Evolutionary conservation across 1,140 invertebrate genomes (phyloP).

Genomic region (Oscheius sp.): DNA sequence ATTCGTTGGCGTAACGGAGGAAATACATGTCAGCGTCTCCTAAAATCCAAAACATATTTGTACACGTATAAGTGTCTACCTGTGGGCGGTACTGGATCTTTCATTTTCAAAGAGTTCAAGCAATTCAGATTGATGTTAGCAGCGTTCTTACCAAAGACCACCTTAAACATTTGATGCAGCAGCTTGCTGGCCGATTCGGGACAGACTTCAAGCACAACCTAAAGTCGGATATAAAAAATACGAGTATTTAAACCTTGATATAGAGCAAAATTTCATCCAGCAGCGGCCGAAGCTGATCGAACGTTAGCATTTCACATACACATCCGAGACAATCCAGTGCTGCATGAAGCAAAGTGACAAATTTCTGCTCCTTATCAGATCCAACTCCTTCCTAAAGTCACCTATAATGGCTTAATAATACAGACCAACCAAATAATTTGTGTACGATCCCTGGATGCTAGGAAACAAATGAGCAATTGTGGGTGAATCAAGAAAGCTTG

Average conservation of each 20-base stretch:
- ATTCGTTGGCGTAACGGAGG: background rate
- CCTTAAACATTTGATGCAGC: constrained; percentile 20
- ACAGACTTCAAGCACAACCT: background rate
- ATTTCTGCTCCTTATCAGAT: constrained; percentile 1
- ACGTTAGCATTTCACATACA: constrained; percentile 8
- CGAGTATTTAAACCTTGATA: background rate
- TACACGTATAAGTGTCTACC: background rate
- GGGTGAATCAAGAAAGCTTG: background rate
- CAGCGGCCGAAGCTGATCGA: background rate
- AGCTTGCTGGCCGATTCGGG: background rate
- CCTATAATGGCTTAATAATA: background rate
- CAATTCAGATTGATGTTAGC: constrained; percentile 7
- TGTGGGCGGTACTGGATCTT: background rate
- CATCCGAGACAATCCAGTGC: background rate
- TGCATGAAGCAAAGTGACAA: background rate
- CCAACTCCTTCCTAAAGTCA: background rate
- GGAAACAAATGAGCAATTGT: background rate
- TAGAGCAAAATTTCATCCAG: constrained; percentile 3
- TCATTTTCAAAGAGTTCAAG: constrained; percentile 14
- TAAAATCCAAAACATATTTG: background rate
- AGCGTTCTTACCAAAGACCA: constrained; percentile 19
- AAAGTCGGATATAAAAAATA: background rate
- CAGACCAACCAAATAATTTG: background rate
- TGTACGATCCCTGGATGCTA: constrained; percentile 11
- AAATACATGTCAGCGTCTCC: background rate